These are phyloP conservation scores for Tupaia chinensis DNA, from an alignment of 2,113 vertebrate species.

Conservation along the genomic window DNA sequence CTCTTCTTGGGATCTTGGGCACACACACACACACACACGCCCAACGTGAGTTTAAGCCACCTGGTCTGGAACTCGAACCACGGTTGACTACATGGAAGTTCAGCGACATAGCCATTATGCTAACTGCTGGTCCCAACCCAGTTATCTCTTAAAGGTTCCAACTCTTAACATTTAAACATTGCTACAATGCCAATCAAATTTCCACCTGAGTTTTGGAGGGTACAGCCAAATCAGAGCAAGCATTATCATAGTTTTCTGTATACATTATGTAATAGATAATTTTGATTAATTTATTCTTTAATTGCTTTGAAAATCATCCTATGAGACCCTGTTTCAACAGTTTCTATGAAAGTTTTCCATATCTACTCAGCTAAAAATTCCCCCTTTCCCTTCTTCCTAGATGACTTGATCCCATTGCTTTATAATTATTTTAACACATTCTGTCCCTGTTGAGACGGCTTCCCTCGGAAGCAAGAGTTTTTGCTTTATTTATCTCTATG, in stretches of 20 bases:
- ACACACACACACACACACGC: too few relatives aligned
- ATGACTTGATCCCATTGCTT: neutral
- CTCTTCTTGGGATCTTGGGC: too few relatives aligned
- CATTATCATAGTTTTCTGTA: neutral
- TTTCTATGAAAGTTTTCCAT: neutral
- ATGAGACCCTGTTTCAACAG: neutral
- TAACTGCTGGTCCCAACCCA: too few relatives aligned
- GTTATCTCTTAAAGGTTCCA: too few relatives aligned
- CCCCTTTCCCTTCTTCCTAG: neutral
- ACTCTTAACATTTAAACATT: too few relatives aligned
- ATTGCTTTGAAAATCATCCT: neutral
- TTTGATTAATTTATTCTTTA: neutral
- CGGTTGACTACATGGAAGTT: too few relatives aligned
- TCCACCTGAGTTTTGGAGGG: too few relatives aligned
- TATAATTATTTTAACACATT: neutral
- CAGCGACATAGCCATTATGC: too few relatives aligned
- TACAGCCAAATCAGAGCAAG: too few relatives aligned
- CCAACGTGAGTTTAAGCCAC: too few relatives aligned
- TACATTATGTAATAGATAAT: neutral
- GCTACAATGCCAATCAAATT: too few relatives aligned
- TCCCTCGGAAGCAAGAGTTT: neutral
- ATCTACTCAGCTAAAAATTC: neutral
- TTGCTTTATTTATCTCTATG: slow-evolving; percentile 34
- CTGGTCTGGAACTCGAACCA: too few relatives aligned
- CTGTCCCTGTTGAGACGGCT: neutral